Conservation (phyloP, 2,797 vertebrate genomes). For the Lacerta agilis region DNA sequence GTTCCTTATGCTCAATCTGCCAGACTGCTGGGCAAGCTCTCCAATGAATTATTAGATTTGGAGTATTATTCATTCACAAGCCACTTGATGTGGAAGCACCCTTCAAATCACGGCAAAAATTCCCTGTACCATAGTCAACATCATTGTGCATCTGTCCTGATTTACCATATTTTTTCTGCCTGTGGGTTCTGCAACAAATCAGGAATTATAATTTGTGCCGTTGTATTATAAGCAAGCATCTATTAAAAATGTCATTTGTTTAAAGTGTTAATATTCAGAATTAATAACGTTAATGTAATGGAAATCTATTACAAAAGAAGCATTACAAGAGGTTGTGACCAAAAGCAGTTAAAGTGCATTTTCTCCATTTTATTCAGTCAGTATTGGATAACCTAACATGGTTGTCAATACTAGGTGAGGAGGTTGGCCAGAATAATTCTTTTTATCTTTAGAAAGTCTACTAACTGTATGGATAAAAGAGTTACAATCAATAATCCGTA, state of each 20-base stretch:
- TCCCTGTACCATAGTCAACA: neutral
- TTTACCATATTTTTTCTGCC: neutral
- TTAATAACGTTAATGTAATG: neutral
- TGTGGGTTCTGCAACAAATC: neutral
- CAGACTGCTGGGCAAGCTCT: neutral
- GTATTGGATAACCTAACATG: neutral
- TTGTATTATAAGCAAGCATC: neutral
- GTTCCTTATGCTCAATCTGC: neutral
- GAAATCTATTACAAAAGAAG: slow-evolving; percentile 1
- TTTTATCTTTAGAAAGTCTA: slow-evolving; percentile 16
- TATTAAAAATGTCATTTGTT: neutral
- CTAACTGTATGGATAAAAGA: neutral
- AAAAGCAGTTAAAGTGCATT: neutral
- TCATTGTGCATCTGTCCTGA: no score
- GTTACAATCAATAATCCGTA: neutral
- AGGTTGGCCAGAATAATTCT: neutral
- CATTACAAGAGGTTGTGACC: neutral
- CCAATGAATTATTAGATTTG: neutral
- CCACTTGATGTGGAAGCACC: neutral
- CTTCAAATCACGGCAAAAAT: neutral
- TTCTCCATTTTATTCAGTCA: neutral
- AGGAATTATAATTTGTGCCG: neutral
- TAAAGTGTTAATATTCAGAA: neutral
- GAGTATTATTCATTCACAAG: neutral
- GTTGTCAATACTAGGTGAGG: slow-evolving; percentile 1